Percentiles rank a stretch among this genome's conserved stretches.
Evolutionary conservation across 2,113 vertebrate genomes (phyloP).

Genomic region (Mesitornis unicolor): DNA sequence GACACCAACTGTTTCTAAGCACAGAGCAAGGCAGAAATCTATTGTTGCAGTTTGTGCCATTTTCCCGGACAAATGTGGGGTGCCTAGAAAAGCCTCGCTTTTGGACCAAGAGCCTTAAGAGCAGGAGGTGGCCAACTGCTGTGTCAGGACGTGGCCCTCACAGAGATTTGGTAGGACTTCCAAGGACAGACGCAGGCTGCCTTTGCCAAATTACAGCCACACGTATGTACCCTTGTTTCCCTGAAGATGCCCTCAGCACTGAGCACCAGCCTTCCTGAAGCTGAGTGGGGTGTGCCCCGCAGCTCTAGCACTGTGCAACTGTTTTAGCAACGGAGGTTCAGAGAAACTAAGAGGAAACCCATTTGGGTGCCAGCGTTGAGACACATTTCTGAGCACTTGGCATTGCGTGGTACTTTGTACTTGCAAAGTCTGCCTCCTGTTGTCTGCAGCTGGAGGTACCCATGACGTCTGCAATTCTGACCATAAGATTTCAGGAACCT

Average conservation of each 20-base stretch:
- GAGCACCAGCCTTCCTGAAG: neutral
- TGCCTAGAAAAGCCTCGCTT: neutral
- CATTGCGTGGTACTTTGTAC: rapidly evolving
- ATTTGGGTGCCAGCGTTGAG: neutral
- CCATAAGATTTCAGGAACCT: neutral
- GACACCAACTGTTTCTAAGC: neutral
- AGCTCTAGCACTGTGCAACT: neutral
- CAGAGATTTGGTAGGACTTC: neutral
- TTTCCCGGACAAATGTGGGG: neutral
- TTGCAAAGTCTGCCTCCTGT: neutral
- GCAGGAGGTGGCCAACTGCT: neutral
- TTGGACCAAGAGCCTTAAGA: neutral
- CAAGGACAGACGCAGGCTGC: neutral
- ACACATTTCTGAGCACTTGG: rapidly evolving
- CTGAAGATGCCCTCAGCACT: neutral
- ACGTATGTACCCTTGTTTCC: neutral
- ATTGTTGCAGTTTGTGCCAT: neutral
- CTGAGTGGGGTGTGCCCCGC: neutral
- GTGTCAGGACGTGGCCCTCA: neutral
- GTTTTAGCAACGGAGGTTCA: neutral
- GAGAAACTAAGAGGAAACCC: neutral
- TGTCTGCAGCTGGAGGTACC: neutral
- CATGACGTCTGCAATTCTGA: neutral
- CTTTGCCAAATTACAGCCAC: neutral
- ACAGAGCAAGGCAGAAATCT: neutral